These are phyloP conservation scores for Drosophila sproati DNA, from an alignment of 1,140 invertebrate species.

Conservation along the genomic window DNA sequence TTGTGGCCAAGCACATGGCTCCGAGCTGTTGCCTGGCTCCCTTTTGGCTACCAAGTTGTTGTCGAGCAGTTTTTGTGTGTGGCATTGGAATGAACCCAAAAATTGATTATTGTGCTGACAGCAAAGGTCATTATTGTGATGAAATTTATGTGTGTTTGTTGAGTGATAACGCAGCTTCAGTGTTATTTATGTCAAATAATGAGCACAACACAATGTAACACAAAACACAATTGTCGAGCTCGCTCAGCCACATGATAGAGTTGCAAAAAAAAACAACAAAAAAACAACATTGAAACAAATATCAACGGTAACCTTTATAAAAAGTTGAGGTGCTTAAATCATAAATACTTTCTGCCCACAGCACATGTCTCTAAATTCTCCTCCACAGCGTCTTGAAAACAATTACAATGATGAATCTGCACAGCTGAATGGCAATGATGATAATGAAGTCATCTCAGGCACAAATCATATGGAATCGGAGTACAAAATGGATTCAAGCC, in stretches of 20 bases:
- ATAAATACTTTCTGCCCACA: background rate
- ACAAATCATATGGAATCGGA: conserved; percentile 5
- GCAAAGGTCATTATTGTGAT: conserved; percentile 61
- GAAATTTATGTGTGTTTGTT: conserved; percentile 44
- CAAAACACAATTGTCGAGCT: background rate
- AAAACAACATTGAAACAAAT: background rate
- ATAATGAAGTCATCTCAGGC: background rate
- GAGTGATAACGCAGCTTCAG: conserved; percentile 29
- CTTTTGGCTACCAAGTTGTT: conserved; percentile 67
- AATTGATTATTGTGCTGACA: conserved; percentile 66
- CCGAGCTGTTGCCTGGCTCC: conserved; percentile 46
- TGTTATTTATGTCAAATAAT: conserved; percentile 55
- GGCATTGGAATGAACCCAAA: conserved; percentile 27
- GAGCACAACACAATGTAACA: conserved; percentile 13
- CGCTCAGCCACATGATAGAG: background rate
- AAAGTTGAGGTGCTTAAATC: background rate
- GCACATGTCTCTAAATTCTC: conserved; percentile 3
- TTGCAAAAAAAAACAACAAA: background rate
- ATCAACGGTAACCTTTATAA: background rate
- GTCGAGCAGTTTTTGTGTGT: conserved; percentile 21
- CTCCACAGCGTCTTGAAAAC: background rate
- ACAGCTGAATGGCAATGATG: background rate
- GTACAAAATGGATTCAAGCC: background rate
- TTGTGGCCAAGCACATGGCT: conserved; percentile 57
- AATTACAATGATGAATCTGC: background rate